A percentile compares a stretch with the other conserved stretches of the same genome.
Evolutionary conservation across 2,888 invertebrate species (phyloP).

Genomic region (Acleris holmiana): DNA sequence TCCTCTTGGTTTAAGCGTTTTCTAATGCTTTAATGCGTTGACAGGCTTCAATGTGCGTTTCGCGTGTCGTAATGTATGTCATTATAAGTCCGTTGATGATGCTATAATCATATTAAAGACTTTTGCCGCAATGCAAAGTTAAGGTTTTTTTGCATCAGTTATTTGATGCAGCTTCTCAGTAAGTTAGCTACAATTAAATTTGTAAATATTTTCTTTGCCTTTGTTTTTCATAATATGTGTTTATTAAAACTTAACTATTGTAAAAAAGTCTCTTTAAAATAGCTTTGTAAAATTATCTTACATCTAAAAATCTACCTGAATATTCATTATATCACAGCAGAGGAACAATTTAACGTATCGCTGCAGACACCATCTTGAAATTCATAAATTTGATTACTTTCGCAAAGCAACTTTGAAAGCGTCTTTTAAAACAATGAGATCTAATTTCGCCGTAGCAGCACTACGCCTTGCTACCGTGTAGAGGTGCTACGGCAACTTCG

Average conservation of each 20-base stretch:
- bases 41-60: conserved; percentile 19
- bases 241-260: no score
- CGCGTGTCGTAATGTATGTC: not conserved
- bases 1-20: conserved; percentile 30
- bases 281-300: no score
- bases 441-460: conserved; percentile 6
- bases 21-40: conserved; percentile 30
- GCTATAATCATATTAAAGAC: no score
- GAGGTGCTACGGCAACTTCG: conserved; percentile 1
- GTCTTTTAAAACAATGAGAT: conserved; percentile 14
- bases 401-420: conserved; percentile 11
- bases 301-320: no score
- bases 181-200: no score
- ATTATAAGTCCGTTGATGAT: not conserved
- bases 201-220: no score
- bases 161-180: no score
- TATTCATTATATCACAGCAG: no score
- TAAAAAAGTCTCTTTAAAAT: no score
- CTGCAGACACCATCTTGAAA: not conserved
- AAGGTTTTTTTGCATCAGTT: no score
- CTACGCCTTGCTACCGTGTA: conserved; percentile 5
- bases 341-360: not conserved
- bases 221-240: no score
- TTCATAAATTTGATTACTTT: conserved; percentile 3
- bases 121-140: no score